Percentiles rank a stretch among this genome's conserved stretches.
Evolutionary conservation across 2,113 vertebrate species (phyloP).

Genomic region (Phalacrocorax aristotelis): DNA sequence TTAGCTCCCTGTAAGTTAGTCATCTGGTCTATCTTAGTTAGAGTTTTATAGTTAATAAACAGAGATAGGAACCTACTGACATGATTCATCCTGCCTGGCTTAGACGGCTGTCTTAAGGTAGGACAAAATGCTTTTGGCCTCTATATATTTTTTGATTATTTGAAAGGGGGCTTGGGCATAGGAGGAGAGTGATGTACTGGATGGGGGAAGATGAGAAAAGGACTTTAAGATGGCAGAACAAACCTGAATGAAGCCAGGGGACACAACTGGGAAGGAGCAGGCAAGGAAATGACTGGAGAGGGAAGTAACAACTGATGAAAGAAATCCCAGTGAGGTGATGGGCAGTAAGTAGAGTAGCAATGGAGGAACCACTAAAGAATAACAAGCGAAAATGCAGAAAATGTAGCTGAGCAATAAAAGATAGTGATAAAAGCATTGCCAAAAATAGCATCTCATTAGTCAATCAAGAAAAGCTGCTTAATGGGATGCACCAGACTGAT

Average conservation of each 20-base stretch:
- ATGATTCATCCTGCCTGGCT: not conserved
- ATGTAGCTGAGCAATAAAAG: not conserved
- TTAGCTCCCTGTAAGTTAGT: not conserved
- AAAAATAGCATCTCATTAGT: conserved; percentile 47
- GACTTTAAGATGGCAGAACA: not conserved
- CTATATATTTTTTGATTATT: not conserved
- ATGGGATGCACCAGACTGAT: not conserved
- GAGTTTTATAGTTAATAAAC: not conserved
- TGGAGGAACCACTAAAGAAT: not conserved
- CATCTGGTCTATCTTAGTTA: not conserved
- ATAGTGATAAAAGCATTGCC: not conserved
- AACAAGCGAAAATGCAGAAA: not conserved
- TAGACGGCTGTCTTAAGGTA: not conserved
- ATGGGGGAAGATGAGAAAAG: not conserved
- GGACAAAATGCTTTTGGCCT: not conserved
- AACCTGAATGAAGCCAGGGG: not conserved
- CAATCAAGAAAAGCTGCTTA: conserved; percentile 40
- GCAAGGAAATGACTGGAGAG: not conserved
- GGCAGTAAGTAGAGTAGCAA: not conserved
- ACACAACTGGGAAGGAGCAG: not conserved
- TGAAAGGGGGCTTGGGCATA: not conserved
- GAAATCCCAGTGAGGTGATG: not conserved
- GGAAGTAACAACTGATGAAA: not conserved
- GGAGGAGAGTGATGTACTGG: not conserved
- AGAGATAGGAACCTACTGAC: not conserved